Evolutionary conservation across 2,797 vertebrate species (phyloP), one percentile per base, ranked within the genome.

Genomic region (Echeneis naucrates): DNA sequence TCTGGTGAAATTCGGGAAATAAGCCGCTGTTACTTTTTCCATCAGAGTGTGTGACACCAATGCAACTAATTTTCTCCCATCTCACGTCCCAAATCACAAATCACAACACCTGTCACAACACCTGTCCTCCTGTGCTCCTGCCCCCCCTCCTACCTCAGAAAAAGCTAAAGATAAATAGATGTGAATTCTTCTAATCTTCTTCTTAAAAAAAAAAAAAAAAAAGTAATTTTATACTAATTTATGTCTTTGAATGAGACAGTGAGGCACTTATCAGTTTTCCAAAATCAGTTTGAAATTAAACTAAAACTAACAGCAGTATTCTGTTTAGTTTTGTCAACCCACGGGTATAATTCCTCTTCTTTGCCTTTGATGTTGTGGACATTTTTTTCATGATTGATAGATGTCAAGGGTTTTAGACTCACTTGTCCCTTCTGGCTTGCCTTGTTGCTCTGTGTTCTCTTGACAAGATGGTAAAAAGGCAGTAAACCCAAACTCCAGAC

Each of bases 11-110:
- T 37, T 26, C 14, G 0, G 51, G 37, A 70, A 71, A 54, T 61
- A 42, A 52, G n/a, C 37, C 57, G 63, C 47, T 58, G 75, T 77
- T 53, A 30, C 51, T 54, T 62, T 58, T 60, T 52, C 44, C 60
- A 30, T 40, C 0, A 9, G 48, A 48, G 42, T 54, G 50, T 14
- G 50, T 8, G 38, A 55, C 48, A 64, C 63, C 64, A 44, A 45
- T 23, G 57, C 50, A 52, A 77, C 53, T 58, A 19, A 78, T 78
- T 80, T 82, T 57, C 68, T 55, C 7, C 55, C 19, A 47, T 54
- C 57, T 76, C 64, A 53, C 30, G 55, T 72, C 17, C 3, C 14
- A 16, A n/a, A n/a, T n/a, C n/a, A 53, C 68, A 55, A 76, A 57
- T 73, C 57, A 38, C 47, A 66, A 69, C 76, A 60, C 56, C n/a